phyloP scores from a whole-genome alignment of 2,797 vertebrate genomes.

The Smutsia gigantea region DNA sequence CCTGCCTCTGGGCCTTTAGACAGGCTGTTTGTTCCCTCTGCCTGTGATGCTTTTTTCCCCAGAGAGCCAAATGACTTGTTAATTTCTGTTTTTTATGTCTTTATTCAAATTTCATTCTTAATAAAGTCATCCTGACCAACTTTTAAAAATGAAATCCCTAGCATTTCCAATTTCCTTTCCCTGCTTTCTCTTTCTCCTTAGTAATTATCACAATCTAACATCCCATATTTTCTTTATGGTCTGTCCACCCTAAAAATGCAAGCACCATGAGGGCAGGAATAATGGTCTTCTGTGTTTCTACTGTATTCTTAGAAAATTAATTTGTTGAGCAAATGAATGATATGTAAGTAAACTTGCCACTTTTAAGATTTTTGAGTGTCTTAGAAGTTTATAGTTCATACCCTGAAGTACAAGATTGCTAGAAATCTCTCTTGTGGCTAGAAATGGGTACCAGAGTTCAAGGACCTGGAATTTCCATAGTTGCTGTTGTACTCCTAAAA shows the following conservation, averaged over 20 bases:
- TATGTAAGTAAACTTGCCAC: not conserved
- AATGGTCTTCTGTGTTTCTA: not conserved
- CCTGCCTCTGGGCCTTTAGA: not conserved
- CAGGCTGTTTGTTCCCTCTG: not conserved
- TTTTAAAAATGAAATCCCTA: not conserved
- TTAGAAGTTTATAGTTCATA: not conserved
- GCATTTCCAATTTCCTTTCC: not conserved
- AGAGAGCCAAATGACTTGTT: not conserved
- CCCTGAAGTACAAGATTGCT: not conserved
- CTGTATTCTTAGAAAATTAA: not conserved
- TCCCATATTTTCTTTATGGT: not conserved
- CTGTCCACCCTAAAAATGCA: not conserved
- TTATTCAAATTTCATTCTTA: not conserved
- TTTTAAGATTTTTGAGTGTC: not conserved
- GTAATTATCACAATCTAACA: not conserved
- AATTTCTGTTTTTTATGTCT: not conserved
- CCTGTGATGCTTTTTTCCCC: not conserved
- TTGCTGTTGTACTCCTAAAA: not conserved
- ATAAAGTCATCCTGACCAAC: not conserved
- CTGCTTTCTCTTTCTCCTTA: not conserved
- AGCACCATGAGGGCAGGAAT: not conserved
- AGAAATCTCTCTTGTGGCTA: not conserved
- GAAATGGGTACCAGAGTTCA: not conserved
- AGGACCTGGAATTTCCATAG: not conserved
- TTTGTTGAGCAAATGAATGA: not conserved